Base-by-base conservation (phyloP, 2,797 vertebrate species). In the Notolabrus celidotus region DNA sequence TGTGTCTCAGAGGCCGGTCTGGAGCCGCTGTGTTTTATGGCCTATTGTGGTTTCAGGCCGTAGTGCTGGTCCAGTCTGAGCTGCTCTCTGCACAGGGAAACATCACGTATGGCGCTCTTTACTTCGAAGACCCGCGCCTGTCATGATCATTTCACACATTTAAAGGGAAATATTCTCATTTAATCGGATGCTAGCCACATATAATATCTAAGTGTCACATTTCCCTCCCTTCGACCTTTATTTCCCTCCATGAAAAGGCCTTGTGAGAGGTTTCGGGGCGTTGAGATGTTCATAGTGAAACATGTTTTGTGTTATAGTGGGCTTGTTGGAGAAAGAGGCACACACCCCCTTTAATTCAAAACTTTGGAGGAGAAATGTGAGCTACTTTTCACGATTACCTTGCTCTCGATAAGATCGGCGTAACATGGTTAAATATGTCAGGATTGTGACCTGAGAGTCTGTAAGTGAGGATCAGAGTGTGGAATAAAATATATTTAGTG, bases 291-390 rank as follows among this genome's bases (percentile, higher is more conserved):
- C 64, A 19, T 29, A 57, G 74, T 77, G 52, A 60, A 67, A 71
- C 76, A 50, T 55, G 79, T 89, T 84, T 71, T 79, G 62, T 83
- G 60, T 79, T 76, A 25, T 10, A 62, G 74, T 10, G 42, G 80
- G 67, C 88, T 88, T 59, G 42, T 27, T 20, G 67, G 76, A 74
- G 85, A 84, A 71, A 71, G 47, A 81, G 59, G 74, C 80, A 87
- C 91, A 91, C 93, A 91, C 92, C 91, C 91, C 88, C 88, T 92
- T 93, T 88, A 83, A 91, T 90, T 88, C 91, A 90, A 93, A 92
- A 92, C 73, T 93, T 92, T 92, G 64, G 0, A n/a, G 33, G 67
- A 71, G 68, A 74, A 41, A 80, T 77, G 17, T 7, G 10, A 50
- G 19, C 19, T 39, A 62, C 65, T 78, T 83, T 42, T 62, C 42